Conservation (phyloP, 2,113 vertebrate species). For the Scomber scombrus region DNA sequence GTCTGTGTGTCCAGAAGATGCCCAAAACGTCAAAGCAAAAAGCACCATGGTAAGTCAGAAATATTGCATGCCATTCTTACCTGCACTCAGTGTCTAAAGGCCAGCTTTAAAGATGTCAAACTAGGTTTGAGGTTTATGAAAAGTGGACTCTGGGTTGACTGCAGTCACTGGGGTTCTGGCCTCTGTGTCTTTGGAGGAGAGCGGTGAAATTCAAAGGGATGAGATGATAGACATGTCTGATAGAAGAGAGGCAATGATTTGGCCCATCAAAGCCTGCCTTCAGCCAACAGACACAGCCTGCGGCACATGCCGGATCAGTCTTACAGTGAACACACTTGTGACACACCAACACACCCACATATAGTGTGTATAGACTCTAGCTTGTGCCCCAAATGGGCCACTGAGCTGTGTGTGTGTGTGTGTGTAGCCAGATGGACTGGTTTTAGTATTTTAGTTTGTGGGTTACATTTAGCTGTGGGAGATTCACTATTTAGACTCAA, state of each 20-base stretch:
- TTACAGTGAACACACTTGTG: conserved; percentile 38
- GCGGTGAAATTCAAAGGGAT: conserved; percentile 60
- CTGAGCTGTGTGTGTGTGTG: background rate
- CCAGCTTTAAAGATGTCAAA: conserved; percentile 46
- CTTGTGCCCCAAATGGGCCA: conserved; percentile 18
- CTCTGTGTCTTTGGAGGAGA: conserved; percentile 55
- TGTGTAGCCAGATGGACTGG: background rate
- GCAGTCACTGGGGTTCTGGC: conserved; percentile 48
- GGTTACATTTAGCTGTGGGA: too few relatives aligned
- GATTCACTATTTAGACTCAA: too few relatives aligned
- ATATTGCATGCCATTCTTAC: conserved; percentile 48
- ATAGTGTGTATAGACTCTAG: background rate
- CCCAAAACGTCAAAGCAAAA: conserved; percentile 46
- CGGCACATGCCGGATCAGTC: conserved; percentile 63
- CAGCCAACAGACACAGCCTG: conserved; percentile 78
- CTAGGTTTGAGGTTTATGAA: conserved; percentile 28
- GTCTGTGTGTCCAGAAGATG: conserved; percentile 43
- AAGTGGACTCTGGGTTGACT: conserved; percentile 38
- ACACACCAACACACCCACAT: conserved; percentile 13
- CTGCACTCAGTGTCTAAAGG: conserved; percentile 35
- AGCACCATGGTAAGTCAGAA: conserved; percentile 44
- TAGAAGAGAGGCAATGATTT: conserved; percentile 75
- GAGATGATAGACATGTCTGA: conserved; percentile 72
- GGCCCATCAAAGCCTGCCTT: conserved; percentile 75
- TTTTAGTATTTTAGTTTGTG: background rate